These are phyloP conservation scores for Hydrozoanthus tunicans DNA, from an alignment of 64 coral and sea anemone genomes.

Conservation along the genomic window DNA sequence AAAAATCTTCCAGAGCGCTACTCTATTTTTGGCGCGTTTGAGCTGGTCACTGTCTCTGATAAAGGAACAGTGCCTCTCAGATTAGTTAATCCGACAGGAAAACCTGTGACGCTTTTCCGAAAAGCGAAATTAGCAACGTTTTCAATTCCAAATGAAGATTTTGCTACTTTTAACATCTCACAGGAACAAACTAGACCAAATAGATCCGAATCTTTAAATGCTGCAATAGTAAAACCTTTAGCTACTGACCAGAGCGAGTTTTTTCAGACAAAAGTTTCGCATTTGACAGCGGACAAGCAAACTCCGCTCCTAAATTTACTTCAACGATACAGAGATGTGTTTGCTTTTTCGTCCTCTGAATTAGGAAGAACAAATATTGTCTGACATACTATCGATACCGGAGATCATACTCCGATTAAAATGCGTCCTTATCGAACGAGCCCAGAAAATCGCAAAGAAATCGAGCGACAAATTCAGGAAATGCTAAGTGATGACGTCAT, in stretches of 20 bases:
- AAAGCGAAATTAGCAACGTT: slow-evolving; percentile 15
- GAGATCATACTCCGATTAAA: slow-evolving; percentile 22
- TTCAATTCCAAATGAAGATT: neutral
- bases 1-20: neutral
- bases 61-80: slow-evolving; percentile 23
- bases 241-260: neutral
- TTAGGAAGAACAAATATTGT: slow-evolving; percentile 19
- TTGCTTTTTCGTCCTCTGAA: slow-evolving; percentile 14
- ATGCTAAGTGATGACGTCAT: slow-evolving; percentile 20
- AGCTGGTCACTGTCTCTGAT: slow-evolving; percentile 7
- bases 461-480: neutral
- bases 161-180: neutral
- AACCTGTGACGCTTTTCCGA: slow-evolving; percentile 12
- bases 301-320: neutral
- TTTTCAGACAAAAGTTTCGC: neutral
- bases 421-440: slow-evolving; percentile 17
- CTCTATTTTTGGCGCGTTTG: slow-evolving; percentile 8
- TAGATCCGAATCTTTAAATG: neutral
- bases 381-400: slow-evolving; percentile 46
- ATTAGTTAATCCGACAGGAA: slow-evolving; percentile 15
- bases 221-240: neutral
- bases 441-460: slow-evolving; percentile 9
- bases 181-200: neutral
- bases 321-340: neutral
- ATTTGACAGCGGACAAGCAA: neutral